These are phyloP conservation scores for Pseudococcus viburni DNA, from an alignment of 2,888 invertebrate genomes.

Conservation along the genomic window DNA sequence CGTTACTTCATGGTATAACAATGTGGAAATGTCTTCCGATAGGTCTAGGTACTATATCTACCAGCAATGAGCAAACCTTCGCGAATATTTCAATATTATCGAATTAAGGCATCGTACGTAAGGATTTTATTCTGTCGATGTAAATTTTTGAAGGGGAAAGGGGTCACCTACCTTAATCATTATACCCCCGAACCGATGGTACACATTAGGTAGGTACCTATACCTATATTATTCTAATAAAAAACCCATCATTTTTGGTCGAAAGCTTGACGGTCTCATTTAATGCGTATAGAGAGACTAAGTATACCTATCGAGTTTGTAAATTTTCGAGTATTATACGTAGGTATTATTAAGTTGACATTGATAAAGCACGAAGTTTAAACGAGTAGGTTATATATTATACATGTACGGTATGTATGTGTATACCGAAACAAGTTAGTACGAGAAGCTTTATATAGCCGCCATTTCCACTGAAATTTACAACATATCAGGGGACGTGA, in stretches of 20 bases:
- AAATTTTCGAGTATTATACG: slow-evolving; percentile 35
- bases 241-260: background rate
- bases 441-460: slow-evolving; percentile 26
- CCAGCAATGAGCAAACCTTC: background rate
- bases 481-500: slow-evolving; percentile 47
- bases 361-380: slow-evolving; percentile 35
- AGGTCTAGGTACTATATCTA: background rate
- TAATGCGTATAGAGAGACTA: background rate
- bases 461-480: slow-evolving; percentile 30
- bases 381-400: slow-evolving; percentile 8
- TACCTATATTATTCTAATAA: background rate
- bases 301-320: slow-evolving; percentile 14
- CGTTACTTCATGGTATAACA: slow-evolving; percentile 37
- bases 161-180: background rate
- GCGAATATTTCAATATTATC: background rate
- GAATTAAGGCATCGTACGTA: background rate
- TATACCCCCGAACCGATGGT: background rate
- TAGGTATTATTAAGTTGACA: slow-evolving; percentile 32
- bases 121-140: background rate
- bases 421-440: background rate
- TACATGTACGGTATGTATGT: slow-evolving; percentile 31
- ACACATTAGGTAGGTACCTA: background rate
- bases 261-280: background rate
- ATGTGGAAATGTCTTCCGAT: background rate
- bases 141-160: background rate